Evolutionary conservation across 2,888 invertebrate genomes (phyloP), one percentile per base, ranked within the genome.

Genomic region (Nematopogon swammerdamellus): DNA sequence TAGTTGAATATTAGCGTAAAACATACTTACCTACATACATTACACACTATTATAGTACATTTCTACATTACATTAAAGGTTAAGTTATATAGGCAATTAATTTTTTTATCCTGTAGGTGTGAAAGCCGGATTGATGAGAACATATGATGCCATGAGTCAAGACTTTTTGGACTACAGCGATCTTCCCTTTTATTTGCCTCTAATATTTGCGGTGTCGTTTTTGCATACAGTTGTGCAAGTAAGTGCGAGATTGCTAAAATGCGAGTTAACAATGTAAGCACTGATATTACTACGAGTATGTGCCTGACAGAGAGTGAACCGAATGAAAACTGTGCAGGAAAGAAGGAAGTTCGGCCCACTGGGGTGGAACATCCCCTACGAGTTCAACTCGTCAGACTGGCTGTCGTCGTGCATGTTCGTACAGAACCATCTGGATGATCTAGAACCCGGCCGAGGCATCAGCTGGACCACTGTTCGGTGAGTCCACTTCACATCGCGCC

Each of bases 291-390:
- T n/a, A n/a, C n/a, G n/a, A n/a, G n/a, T n/a, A n/a, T n/a, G n/a
- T n/a, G n/a, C n/a, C n/a, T n/a, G n/a, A n/a, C n/a, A n/a, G n/a
- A n/a, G n/a, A n/a, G n/a, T n/a, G n/a, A n/a, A n/a, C n/a, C n/a
- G n/a, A n/a, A n/a, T n/a, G n/a, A n/a, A n/a, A n/a, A 25, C 8
- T 25, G 25, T 25, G 25, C 44, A 52, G 65, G 91, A 92, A 65
- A 81, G 92, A 53, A 75, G 92, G 47, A 92, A 92, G 65, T 92
- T 90, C 66, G 94, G 94, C 0, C 92, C 94, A 0, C 81, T 95
- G 1, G 95, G 95, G 0, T 95, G 94, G 95, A 94, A 93, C 60
- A 94, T 95, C 59, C 94, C 94, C 0, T 95, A 95, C 60, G 94
- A 94, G 66, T 94, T 94, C 61, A 94, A 94, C 73, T 88, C 87